Evolutionary conservation across 1,140 invertebrate species (phyloP), one percentile per base, ranked within the genome.

Genomic region (Panagrolaimus sp.): DNA sequence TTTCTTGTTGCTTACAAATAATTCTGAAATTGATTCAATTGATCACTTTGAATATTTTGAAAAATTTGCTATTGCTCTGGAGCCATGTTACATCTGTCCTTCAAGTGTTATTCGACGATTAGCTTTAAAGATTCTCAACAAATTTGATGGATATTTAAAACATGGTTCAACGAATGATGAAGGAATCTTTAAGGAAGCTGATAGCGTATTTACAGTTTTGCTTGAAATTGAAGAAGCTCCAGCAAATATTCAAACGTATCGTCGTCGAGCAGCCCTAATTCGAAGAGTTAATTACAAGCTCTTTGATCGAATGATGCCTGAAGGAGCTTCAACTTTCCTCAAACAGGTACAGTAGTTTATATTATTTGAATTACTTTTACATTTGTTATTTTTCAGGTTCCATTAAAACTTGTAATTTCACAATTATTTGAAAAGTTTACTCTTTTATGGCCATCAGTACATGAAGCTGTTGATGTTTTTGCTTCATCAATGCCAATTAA

Each of bases 401-500:
- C 63, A 6, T 8, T 73, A 12, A 43, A 65, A n/a, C 62, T 76
- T 44, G 38, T 70, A 24, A 38, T 73, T 4, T 68, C 73, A 0
- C 73, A 74, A 48, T 66, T 63, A 3, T 74, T 75, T 17, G 73
- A 75, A 72, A 66, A 44, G 0, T 44, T 74, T n/a, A 76, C 73
- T 4, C 44, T 68, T 45, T 72, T 66, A 38, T 74, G 73, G 73
- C 73, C 73, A 14, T 44, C 65, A 15, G 17, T 74, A 17, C 17
- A 14, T 26, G 73, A 74, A 63, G 43, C 43, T 14, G 67, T 68
- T 15, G 68, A 76, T 55, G 52, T 69, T 4, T 76, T 62, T 26
- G 38, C 62, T 17, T 47, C 43, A 5, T 68, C 24, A 26, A 47
- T 75, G 44, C 17, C 48, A 26, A 7, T 44, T 10, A 43, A 71